Evolutionary conservation across 1,140 invertebrate species (phyloP).

Genomic region (Danaus melanippus): DNA sequence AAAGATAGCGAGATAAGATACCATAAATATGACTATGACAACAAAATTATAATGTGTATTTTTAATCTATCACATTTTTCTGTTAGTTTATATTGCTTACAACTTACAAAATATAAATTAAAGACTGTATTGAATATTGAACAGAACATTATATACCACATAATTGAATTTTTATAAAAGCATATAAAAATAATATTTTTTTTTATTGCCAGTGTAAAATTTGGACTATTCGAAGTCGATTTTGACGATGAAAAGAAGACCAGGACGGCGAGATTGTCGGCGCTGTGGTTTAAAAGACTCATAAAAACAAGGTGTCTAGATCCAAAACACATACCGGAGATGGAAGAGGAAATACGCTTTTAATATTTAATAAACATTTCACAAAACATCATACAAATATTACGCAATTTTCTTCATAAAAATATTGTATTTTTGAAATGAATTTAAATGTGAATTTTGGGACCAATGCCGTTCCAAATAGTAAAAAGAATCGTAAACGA

Average conservation of each 20-base stretch:
- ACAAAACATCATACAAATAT: not conserved
- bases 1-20: not conserved
- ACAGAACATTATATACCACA: too few relatives aligned
- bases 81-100: too few relatives aligned
- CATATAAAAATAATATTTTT: not conserved
- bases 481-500: too few relatives aligned
- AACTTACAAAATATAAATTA: too few relatives aligned
- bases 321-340: constrained; percentile 14
- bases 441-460: too few relatives aligned
- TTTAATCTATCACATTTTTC: constrained; percentile 2
- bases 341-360: constrained; percentile 15
- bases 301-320: constrained; percentile 28
- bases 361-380: too few relatives aligned
- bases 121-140: too few relatives aligned
- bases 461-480: too few relatives aligned
- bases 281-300: constrained; percentile 40
- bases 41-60: not conserved
- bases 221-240: constrained; percentile 49
- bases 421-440: too few relatives aligned
- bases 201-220: constrained; percentile 36
- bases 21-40: not conserved
- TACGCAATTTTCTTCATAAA: too few relatives aligned
- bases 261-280: constrained; percentile 32
- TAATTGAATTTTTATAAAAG: too few relatives aligned
- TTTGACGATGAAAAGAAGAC: constrained; percentile 35